Evolutionary conservation across 2,888 invertebrate genomes (phyloP).

Genomic region (Sipha maydis): DNA sequence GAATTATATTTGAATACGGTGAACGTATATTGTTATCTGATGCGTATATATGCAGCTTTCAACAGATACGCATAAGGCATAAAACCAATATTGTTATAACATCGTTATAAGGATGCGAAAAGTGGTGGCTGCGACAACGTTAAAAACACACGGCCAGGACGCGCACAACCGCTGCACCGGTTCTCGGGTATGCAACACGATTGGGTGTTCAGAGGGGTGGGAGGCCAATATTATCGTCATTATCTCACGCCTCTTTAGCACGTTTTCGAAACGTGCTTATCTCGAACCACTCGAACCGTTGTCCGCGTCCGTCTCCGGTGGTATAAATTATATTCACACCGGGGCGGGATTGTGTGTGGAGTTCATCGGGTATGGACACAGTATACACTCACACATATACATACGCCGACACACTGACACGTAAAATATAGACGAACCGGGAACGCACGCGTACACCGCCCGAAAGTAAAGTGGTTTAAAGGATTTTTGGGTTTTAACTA

Average conservation of each 20-base stretch:
- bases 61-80: too few species aligned
- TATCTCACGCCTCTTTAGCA: conserved; percentile 60
- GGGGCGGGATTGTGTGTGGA: neutral
- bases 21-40: neutral
- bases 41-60: neutral
- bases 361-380: neutral
- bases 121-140: neutral
- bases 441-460: neutral
- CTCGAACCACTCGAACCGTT: conserved; percentile 28
- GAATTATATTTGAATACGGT: neutral
- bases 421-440: neutral
- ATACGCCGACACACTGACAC: neutral
- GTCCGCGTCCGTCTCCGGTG: conserved; percentile 17
- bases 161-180: neutral
- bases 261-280: conserved; percentile 55
- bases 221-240: conserved; percentile 40
- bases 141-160: neutral
- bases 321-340: conserved; percentile 26
- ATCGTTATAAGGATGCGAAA: neutral
- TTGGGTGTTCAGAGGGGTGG: neutral
- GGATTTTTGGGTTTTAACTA: conserved; percentile 16
- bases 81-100: neutral
- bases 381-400: neutral
- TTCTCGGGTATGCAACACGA: neutral
- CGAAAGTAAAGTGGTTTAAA: conserved; percentile 38